A percentile compares a stretch with the other conserved stretches of the same genome.
Conservation (phyloP, 2,888 invertebrate species). For the Caenorhabditis sulstoni region DNA sequence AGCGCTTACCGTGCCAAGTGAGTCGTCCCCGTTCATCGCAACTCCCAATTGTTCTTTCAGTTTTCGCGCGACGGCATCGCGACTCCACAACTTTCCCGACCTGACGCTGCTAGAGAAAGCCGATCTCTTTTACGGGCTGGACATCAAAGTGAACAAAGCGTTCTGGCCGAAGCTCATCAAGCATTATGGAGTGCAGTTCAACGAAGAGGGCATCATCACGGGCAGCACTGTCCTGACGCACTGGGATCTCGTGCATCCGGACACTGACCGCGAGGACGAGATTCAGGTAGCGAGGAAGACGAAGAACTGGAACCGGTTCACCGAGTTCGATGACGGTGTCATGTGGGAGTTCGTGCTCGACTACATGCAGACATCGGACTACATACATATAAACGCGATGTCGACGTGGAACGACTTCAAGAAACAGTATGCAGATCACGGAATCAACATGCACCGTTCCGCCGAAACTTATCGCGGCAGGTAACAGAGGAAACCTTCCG, state of each 20-base stretch:
- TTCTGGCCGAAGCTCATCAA: not conserved
- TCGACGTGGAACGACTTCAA: slow-evolving; percentile 3
- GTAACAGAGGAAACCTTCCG: slow-evolving; percentile 3
- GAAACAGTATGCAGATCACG: not conserved
- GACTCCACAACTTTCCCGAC: not conserved
- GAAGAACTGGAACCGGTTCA: not conserved
- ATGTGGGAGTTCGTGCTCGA: slow-evolving; percentile 25
- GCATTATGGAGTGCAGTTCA: not conserved
- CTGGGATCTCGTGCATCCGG: slow-evolving; percentile 18
- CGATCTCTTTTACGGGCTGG: slow-evolving; percentile 19
- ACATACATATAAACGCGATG: not conserved
- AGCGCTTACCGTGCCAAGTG: not conserved
- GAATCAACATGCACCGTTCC: not conserved
- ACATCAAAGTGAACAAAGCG: not conserved
- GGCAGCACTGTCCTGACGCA: not conserved
- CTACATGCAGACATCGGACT: not conserved
- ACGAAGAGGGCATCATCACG: not conserved
- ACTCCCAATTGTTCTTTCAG: slow-evolving; percentile 5
- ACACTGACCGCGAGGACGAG: slow-evolving; percentile 1
- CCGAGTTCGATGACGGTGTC: slow-evolving; percentile 16
- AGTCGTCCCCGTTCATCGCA: not conserved
- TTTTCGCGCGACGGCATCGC: not conserved
- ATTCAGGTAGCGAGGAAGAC: not conserved
- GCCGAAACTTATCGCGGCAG: not conserved
- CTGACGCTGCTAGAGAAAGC: not conserved